These are phyloP conservation scores for Strix aluco DNA, from an alignment of 2,113 vertebrate species.

Conservation along the genomic window DNA sequence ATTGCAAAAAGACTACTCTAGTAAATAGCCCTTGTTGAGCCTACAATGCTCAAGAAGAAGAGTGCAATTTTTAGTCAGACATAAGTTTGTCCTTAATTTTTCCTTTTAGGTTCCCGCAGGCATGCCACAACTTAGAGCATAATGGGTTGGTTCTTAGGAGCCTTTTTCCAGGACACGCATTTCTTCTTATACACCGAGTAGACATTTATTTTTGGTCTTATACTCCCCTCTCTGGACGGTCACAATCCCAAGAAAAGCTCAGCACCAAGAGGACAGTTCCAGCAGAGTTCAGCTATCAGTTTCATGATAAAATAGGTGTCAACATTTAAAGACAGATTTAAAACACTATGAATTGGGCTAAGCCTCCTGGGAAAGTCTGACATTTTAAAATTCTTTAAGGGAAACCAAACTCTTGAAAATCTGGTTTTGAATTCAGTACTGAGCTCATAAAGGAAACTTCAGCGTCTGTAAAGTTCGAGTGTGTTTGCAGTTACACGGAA, in stretches of 20 bases:
- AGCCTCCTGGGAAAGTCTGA: neutral
- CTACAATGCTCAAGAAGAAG: neutral
- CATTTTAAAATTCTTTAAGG: neutral
- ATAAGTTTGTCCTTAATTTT: neutral
- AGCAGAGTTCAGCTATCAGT: neutral
- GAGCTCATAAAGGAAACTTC: neutral
- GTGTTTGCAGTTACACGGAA: fast-evolving
- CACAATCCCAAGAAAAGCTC: neutral
- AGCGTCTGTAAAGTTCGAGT: neutral
- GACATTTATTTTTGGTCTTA: neutral
- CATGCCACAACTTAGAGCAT: neutral
- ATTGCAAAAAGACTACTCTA: neutral
- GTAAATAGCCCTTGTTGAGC: neutral
- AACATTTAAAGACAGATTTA: neutral
- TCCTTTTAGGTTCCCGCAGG: neutral
- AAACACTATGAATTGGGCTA: neutral
- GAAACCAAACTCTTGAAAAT: neutral
- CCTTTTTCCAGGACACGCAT: neutral
- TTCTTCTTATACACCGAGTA: neutral
- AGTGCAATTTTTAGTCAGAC: neutral
- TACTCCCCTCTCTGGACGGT: neutral
- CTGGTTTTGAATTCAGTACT: neutral
- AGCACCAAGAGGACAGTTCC: neutral
- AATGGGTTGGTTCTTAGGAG: neutral
- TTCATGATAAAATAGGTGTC: neutral